Evolutionary conservation across 1,140 invertebrate genomes (phyloP), one percentile per base, ranked within the genome.

Genomic region (Zophobas atratus): DNA sequence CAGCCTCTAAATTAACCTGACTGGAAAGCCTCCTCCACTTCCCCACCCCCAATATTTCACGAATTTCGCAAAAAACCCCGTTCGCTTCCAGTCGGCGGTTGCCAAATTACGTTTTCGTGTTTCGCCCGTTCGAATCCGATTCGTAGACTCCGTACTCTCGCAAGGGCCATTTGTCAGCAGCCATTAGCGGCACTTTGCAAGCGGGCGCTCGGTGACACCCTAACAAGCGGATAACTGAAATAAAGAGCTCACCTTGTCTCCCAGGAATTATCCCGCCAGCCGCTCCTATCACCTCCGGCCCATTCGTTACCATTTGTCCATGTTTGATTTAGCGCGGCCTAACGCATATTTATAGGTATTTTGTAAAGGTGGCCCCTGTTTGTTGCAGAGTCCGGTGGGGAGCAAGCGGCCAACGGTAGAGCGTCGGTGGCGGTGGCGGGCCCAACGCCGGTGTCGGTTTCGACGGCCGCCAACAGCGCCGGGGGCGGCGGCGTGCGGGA

Each of bases 401-500:
- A 86, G 71, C 84, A 85, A 82, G 77, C 83, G 75, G 80, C 80
- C 32, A 82, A 78, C 49, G 78, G 80, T 33, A 75, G 84, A 76
- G 78, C 81, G 56, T 77, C 80, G 56, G 77, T 83, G 74, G 78
- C 80, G 51, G 77, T 79, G 33, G 76, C 79, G 8, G 81, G 80
- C 46, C 78, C 81, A 8, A 79, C 79, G 5, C 78, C 82, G n/a
- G 82, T 80, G 3, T 74, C 84, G 0, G 82, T 85, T 1, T 85
- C 85, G 36, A 77, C 84, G n/a, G 76, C 81, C 2, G 82, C 82
- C 76, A 79, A 71, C 39, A 56, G 84, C 39, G 74, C 79, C n/a
- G 85, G 80, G n/a, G 86, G 87, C 8, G 77, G 84, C 2, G 85
- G 84, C n/a, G 87, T 84, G 46, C 89, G 93, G 78, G 92, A 94